Conservation (phyloP, 2,113 vertebrate genomes). For the Catharus minimus region DNA sequence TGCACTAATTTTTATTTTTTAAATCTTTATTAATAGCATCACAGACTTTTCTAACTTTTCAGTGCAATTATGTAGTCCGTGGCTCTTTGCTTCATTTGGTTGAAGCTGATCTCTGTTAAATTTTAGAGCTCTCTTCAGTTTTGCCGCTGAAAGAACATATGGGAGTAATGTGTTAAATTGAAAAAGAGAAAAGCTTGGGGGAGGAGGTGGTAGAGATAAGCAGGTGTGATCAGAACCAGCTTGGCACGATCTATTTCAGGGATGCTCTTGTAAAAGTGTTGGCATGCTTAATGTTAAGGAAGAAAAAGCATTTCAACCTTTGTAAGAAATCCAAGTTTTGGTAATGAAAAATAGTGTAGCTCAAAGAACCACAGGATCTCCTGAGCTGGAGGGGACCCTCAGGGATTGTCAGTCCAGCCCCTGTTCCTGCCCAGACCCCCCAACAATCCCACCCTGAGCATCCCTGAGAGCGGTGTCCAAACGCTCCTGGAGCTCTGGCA, state of each 20-base stretch:
- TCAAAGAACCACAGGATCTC: neutral
- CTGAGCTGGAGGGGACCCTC: neutral
- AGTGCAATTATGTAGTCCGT: neutral
- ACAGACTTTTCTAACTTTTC: neutral
- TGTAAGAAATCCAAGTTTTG: neutral
- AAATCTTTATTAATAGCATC: neutral
- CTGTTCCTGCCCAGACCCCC: neutral
- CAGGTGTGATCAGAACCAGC: neutral
- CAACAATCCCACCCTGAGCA: neutral
- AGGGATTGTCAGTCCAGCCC: fast-evolving
- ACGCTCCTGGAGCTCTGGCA: neutral
- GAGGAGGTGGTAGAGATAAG: neutral
- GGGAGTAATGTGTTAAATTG: neutral
- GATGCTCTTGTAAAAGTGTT: neutral
- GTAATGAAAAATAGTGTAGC: neutral
- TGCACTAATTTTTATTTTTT: neutral
- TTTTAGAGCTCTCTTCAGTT: neutral
- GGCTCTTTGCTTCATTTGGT: neutral
- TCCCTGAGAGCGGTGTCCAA: neutral
- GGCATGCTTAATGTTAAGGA: neutral
- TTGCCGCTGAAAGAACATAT: neutral
- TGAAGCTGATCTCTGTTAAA: neutral
- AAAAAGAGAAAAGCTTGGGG: neutral
- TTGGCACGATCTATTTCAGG: neutral
- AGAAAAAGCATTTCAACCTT: neutral